Base-by-base conservation (phyloP, 2,113 vertebrate genomes). In the Vulpes lagopus region DNA sequence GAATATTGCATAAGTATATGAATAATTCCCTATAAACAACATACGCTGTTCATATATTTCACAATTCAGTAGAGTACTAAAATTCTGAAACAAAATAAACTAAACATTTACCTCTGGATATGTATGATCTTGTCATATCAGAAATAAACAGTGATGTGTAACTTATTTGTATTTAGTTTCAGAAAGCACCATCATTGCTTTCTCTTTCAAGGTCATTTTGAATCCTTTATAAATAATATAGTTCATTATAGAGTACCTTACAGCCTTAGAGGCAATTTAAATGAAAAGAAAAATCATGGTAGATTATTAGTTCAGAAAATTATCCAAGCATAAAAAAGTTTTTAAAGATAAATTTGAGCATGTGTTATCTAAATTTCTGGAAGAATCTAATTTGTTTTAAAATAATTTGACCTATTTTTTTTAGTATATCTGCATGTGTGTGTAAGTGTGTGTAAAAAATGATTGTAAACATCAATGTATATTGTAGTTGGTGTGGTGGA, bases 51-150 rank as follows among this genome's bases (percentile, higher is more conserved):
- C 65, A 71, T 79, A 38, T 73, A 73, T 94, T 95, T 95, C 30
- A 78, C 65, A 71, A 78, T 79, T 65, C 15, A 32, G 35, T 64
- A 80, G 74, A 53, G 43, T 74, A 67, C 74, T 97, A 86, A 89
- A 93, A 95, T 89, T 96, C 78, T 95, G 53, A 88, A 95, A 87
- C 87, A 90, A 80, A 95, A 89, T 23, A 30, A 95, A 96, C 57
- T 81, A 87, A 88, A 88, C 43, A 85, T 91, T 96, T 90, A 94
- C 62, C 32, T 95, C 43, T 85, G 25, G 49, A 67, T 89, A 51
- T 65, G 3, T 92, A 53, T 87, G 5, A 69, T 95, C 64, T 83
- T 94, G 19, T 91, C 38, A 85, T 62, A 57, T 51, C 38, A 95
- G 35, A 97, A 92, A 49, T 97, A 23, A 49, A 82, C 43, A 71